Evolutionary conservation across 2,888 invertebrate genomes (phyloP).

Genomic region (Craniophora ligustri): DNA sequence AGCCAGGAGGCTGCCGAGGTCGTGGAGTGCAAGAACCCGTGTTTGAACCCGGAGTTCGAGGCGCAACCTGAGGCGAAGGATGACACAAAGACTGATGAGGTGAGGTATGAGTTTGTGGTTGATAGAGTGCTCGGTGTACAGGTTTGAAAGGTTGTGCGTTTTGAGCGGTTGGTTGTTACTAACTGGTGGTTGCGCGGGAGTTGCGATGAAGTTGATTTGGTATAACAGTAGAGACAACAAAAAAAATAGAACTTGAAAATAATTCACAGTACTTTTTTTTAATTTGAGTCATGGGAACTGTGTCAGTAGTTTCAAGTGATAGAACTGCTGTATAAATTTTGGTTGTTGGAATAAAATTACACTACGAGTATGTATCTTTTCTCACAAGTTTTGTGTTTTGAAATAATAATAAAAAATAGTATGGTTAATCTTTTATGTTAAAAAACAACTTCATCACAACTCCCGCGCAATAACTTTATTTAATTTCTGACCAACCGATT

Average conservation of each 20-base stretch:
- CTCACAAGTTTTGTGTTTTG: too few relatives aligned
- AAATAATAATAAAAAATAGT: too few relatives aligned
- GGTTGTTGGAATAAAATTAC: too few relatives aligned
- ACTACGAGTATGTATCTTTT: too few relatives aligned
- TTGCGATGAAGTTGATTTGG: slow-evolving; percentile 1
- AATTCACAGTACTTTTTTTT: too few relatives aligned
- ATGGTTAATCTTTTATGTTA: too few relatives aligned
- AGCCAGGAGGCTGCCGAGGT: slow-evolving; percentile 51
- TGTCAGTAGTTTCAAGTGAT: too few relatives aligned
- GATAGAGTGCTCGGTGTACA: slow-evolving; percentile 95
- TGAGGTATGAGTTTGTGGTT: slow-evolving; percentile 94
- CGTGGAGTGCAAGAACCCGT: slow-evolving; percentile 80
- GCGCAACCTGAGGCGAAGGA: slow-evolving; percentile 60
- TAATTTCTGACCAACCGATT: slow-evolving; percentile 29
- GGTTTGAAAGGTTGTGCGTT: slow-evolving; percentile 87
- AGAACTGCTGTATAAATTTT: too few relatives aligned
- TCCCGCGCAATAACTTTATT: slow-evolving; percentile 17
- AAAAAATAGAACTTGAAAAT: too few relatives aligned
- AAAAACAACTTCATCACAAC: too few relatives aligned
- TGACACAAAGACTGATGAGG: slow-evolving; percentile 84
- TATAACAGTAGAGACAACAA: too few relatives aligned
- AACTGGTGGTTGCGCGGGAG: slow-evolving; percentile 21
- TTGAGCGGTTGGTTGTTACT: slow-evolving; percentile 20
- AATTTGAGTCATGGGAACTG: too few relatives aligned
- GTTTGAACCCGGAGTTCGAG: slow-evolving; percentile 62